Evolutionary conservation across 2,888 invertebrate genomes (phyloP).

Genomic region (Tipula lateralis): DNA sequence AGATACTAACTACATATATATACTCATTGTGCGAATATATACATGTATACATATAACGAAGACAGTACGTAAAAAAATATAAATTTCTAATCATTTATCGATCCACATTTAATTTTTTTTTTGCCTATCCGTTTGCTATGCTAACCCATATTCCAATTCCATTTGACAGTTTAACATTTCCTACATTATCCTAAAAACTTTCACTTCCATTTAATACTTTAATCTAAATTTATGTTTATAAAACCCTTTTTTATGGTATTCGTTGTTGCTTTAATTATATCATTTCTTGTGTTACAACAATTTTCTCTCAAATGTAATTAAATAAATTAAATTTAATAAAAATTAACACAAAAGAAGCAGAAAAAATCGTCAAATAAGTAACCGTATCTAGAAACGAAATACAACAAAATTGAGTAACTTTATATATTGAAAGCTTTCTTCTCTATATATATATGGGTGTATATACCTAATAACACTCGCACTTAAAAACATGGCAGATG

Average conservation of each 20-base stretch:
- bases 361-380: background rate
- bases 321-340: background rate
- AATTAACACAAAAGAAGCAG: background rate
- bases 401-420: background rate
- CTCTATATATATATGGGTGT: background rate
- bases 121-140: background rate
- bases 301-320: conserved; percentile 7
- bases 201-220: background rate
- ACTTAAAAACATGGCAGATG: background rate
- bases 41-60: background rate
- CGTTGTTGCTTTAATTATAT: background rate
- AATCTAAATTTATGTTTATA: background rate
- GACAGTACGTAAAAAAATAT: background rate
- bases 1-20: background rate
- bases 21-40: background rate
- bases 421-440: background rate
- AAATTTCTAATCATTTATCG: conserved; percentile 11
- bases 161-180: conserved; percentile 19
- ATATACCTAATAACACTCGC: background rate
- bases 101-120: background rate
- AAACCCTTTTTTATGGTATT: background rate
- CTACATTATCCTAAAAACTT: conserved; percentile 7
- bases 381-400: background rate
- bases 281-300: background rate
- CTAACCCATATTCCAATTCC: conserved; percentile 11